Conservation (phyloP, 1,140 invertebrate species). For the Caerostris darwini region DNA sequence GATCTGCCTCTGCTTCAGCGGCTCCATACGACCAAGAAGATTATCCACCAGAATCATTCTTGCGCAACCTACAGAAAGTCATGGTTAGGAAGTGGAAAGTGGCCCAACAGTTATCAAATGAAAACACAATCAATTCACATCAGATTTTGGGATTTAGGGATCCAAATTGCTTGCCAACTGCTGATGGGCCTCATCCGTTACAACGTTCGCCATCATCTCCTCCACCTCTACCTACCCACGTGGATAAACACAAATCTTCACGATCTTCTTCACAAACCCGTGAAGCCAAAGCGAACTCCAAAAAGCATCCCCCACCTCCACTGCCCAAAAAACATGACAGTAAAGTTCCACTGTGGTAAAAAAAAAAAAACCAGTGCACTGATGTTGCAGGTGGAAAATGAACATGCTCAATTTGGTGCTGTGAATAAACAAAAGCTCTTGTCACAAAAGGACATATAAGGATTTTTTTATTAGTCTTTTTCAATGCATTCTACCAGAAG, state of each 20-base stretch:
- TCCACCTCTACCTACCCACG: conserved; percentile 84
- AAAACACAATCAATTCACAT: conserved; percentile 90
- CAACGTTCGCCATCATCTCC: conserved; percentile 81
- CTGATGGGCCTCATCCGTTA: conserved; percentile 21
- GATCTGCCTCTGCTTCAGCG: conserved; percentile 71
- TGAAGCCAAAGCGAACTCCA: conserved; percentile 81
- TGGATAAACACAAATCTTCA: conserved; percentile 42
- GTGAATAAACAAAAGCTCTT: conserved; percentile 41
- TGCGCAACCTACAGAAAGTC: conserved; percentile 93
- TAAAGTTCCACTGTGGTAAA: conserved; percentile 43
- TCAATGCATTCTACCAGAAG: conserved; percentile 6
- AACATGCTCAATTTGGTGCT: conserved; percentile 75
- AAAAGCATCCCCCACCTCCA: conserved; percentile 88
- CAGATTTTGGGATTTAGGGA: conserved; percentile 93
- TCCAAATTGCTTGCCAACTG: conserved; percentile 78
- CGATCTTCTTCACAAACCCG: conserved; percentile 46
- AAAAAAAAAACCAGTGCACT: too few relatives aligned
- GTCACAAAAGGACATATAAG: background rate
- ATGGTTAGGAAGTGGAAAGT: conserved; percentile 96
- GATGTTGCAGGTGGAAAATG: background rate
- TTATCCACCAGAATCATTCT: conserved; percentile 89
- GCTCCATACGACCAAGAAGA: conserved; percentile 66
- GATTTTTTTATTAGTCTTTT: conserved; percentile 17
- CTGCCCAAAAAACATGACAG: conserved; percentile 81
- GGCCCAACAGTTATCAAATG: conserved; percentile 92